Percentiles rank a stretch among this genome's conserved stretches.
Conservation (phyloP, 2,888 invertebrate genomes). For the Choreutis nemorana region DNA sequence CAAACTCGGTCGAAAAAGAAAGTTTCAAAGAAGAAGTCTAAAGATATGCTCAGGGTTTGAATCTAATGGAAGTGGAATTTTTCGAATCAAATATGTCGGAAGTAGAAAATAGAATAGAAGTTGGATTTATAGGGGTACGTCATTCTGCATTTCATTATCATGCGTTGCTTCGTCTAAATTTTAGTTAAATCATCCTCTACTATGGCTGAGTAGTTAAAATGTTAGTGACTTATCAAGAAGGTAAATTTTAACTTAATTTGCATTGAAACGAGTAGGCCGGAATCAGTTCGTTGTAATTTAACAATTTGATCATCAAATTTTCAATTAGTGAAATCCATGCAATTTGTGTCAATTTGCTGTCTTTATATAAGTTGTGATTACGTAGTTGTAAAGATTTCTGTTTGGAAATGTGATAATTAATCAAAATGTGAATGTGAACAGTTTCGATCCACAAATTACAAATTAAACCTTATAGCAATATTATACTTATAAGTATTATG, state of each 20-base stretch:
- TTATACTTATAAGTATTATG: too few relatives aligned
- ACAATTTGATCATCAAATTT: constrained; percentile 13
- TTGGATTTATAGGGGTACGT: constrained; percentile 26
- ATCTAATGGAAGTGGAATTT: constrained; percentile 55
- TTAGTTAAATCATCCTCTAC: not conserved
- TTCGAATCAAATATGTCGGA: constrained; percentile 54
- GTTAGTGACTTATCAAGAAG: constrained; percentile 34
- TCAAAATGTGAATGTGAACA: too few relatives aligned
- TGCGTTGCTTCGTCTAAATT: too few relatives aligned
- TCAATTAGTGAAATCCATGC: constrained; percentile 45
- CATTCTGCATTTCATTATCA: constrained; percentile 52
- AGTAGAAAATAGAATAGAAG: constrained; percentile 27
- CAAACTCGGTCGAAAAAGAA: constrained; percentile 57
- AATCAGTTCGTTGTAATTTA: constrained; percentile 15
- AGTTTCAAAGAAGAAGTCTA: constrained; percentile 53
- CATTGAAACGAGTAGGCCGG: constrained; percentile 18
- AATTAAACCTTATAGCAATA: too few relatives aligned
- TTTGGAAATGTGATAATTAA: too few relatives aligned
- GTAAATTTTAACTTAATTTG: constrained; percentile 19
- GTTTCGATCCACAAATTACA: too few relatives aligned
- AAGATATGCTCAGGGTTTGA: constrained; percentile 54
- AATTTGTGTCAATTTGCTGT: constrained; percentile 45
- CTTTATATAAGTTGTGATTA: too few relatives aligned
- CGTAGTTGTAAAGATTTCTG: too few relatives aligned
- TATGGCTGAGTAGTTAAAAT: constrained; percentile 16